Evolutionary conservation across 2,888 invertebrate genomes (phyloP), one percentile per base, ranked within the genome.

Genomic region (Calliopum simillimum): DNA sequence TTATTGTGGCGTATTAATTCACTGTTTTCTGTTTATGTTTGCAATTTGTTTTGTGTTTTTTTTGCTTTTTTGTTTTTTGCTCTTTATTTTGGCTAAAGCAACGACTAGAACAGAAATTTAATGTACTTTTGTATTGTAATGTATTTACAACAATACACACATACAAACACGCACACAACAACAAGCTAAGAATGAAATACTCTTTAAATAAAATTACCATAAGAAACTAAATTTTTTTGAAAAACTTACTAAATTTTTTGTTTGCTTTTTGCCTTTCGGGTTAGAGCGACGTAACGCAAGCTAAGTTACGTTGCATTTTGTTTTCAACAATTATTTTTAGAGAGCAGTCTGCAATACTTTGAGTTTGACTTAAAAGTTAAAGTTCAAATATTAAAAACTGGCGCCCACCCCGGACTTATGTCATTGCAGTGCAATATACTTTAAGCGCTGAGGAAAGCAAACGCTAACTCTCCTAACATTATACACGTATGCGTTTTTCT

Each of bases 91-190:
- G 23, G 33, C 33, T 19, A 13, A 33, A 43, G 33, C 19, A 44
- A 19, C 25, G 25, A 58, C 14, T 25, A 58, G 46, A 44, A 61
- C 46, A 46, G 59, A 59, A 59, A 41, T 59, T 59, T 6, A 16
- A 41, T 16, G n/a, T 19, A 19, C 19, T 19, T 12, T 19, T 59
- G 5, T 43, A 19, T 14, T 59, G 1, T 19, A 44, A 59, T 12
- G 59, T 44, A 59, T 43, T 59, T 59, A 44, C 6, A 59, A 19
- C n/a, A n/a, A n/a, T n/a, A n/a, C n/a, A n/a, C 2, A 5, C 25
- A 4, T 5, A 5, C 25, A 33, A 44, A 19, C 43, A 43, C 16
- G 11, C 43, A 13, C 6, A 19, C 2, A 59, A 11, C 3, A 43
- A 16, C 25, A 43, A 19, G 16, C 14, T 41, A n/a, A 59, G 19